Conservation (phyloP, 2,113 vertebrate genomes). For the Egretta garzetta region DNA sequence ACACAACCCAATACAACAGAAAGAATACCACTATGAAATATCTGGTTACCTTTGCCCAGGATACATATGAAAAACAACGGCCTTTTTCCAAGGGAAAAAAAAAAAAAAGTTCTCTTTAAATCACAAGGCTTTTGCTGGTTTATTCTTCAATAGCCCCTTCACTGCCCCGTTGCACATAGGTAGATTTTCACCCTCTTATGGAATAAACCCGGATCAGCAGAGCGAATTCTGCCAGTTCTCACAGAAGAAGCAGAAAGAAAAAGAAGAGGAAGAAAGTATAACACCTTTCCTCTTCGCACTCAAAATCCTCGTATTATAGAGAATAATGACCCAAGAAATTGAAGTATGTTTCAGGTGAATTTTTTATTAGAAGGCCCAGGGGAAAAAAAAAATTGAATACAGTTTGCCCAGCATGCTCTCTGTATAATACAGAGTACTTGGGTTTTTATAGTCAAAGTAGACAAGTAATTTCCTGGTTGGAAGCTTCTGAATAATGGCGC, state of each 20-base stretch:
- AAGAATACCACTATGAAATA: not conserved
- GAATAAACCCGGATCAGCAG: not conserved
- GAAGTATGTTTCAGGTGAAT: not conserved
- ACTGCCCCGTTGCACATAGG: not conserved
- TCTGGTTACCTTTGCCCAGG: not conserved
- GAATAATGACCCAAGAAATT: not conserved
- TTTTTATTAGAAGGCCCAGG: not conserved
- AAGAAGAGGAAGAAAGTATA: not conserved
- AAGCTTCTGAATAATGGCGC: slow-evolving; percentile 24
- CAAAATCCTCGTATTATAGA: not conserved
- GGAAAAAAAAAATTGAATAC: not conserved
- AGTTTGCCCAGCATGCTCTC: not conserved
- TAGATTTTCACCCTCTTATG: not conserved
- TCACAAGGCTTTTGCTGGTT: not conserved
- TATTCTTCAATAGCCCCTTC: not conserved
- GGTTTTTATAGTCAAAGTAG: not conserved
- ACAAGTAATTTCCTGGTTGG: slow-evolving; percentile 47
- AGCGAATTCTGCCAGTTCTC: not conserved
- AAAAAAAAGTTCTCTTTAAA: not conserved
- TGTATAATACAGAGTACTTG: not conserved
- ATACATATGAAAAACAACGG: fast-evolving
- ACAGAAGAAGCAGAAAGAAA: not conserved
- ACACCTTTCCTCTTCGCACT: not conserved
- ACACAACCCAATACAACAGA: not conserved
- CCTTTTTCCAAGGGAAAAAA: not conserved